Base-by-base conservation (phyloP, 92 coral and sea anemone genomes). In the Zoanthus sociatus region DNA sequence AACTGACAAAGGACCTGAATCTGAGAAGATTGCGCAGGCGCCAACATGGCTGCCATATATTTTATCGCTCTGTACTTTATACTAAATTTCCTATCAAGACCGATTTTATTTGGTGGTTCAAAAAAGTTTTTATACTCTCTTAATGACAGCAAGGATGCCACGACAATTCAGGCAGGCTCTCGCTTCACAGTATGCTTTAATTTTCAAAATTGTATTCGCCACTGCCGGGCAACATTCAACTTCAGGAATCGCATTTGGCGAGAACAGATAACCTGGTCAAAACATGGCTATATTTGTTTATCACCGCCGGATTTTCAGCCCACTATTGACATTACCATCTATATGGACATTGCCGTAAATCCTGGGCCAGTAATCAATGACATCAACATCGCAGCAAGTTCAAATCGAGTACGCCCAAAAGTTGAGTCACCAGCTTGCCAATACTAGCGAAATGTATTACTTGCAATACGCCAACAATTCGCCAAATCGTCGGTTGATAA, bases 281-380 rank as follows among this genome's bases (percentile, higher is more conserved):
- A 71, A 18, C 75, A 71, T 21, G 75, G 75, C 42, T 71, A 4
- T 42, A 71, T 71, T 21, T 71, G 75, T 42, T 71, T 58, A 71
- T 71, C 48, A 71, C 75, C 75, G 46, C 75, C 75, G 48, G 45
- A 71, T 71, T 71, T 71, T 71, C 78, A 74, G 17, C 78, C 78
- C 50, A 15, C 9, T 42, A 74, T 74, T 51, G 78, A 74, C 50
- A 74, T 74, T 51, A 74, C 78, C 56, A 74, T 74, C 55, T 74
- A 74, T 20, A 46, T 74, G 78, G 78, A 45, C 58, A 74, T 74
- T 20, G 48, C 78, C 18, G 21, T 74, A 44, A 74, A 74, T 51
- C 78, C 58, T 2, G 78, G 78, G 64, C 64, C 64, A 58, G 64
- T 58, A 58, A 58, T 58, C 64, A 58, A 58, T 20, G 64, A 58